Evolutionary conservation across 2,797 vertebrate species (phyloP), one percentile per base, ranked within the genome.

Genomic region (Clarias fuscus): DNA sequence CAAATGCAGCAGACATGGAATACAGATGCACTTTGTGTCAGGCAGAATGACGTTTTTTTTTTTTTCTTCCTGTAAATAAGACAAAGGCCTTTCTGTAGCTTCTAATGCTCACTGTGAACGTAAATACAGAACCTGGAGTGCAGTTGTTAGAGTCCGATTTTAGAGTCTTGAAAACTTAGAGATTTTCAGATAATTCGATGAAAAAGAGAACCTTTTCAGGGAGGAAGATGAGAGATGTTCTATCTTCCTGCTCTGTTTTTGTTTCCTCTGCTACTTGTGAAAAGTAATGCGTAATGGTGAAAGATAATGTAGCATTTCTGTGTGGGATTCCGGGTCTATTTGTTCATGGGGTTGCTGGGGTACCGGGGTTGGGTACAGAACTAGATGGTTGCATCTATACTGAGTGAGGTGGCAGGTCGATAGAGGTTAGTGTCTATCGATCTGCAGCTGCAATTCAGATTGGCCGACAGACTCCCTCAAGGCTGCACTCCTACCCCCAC

Each of bases 401-500:
- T 76, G 82, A 88, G 85, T 87, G 86, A 79, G 87, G 93, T 92
- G 91, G 93, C 92, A 91, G 94, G 89, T 96, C 95, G 93, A 95
- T 95, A 94, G 94, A 95, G 93, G 95, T 96, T 95, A 95, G 95
- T 96, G 95, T 96, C 94, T 95, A 96, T 96, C 88, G 95, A 96
- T 95, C 90, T 88, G 91, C 91, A 92, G 93, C 93, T 90, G 94
- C 91, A 95, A 93, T 93, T 95, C 93, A 92, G 95, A 94, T 94
- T 94, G 95, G 93, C 92, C 91, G 92, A 95, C 93, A 93, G 94
- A 94, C 93, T 95, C 95, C 93, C 93, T 67, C 6, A 93, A 92
- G 94, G 95, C 92, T 94, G 88, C 83, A 72, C 86, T 87, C 88
- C 88, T 82, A 71, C 86, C 85, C 85, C 56, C 86, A 82, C 56